phyloP scores from a whole-genome alignment of 2,888 invertebrate species.

The Limenitis camilla region DNA sequence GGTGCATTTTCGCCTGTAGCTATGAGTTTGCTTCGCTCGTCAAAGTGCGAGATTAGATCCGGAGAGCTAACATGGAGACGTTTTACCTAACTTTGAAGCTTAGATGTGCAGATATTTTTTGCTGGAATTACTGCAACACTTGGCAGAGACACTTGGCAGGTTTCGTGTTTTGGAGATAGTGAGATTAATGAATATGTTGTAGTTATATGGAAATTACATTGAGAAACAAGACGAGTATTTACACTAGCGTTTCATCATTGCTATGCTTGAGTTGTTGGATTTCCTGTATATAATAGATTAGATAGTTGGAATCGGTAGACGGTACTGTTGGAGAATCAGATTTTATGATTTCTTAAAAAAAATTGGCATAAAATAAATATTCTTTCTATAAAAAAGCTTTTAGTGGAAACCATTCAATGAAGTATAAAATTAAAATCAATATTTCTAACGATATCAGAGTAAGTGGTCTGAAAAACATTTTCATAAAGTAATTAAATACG shows the following conservation, averaged over 20 bases:
- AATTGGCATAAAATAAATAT: not conserved
- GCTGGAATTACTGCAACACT: conserved; percentile 18
- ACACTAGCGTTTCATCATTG: too few species aligned
- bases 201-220: too few species aligned
- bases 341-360: too few species aligned
- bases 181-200: not conserved
- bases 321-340: not conserved
- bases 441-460: conserved; percentile 8
- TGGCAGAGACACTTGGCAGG: conserved; percentile 11
- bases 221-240: too few species aligned
- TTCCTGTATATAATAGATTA: too few species aligned
- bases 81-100: conserved; percentile 19
- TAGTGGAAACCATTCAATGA: conserved; percentile 1
- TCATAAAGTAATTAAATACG: conserved; percentile 25
- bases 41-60: conserved; percentile 21
- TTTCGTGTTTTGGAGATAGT: conserved; percentile 4
- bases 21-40: conserved; percentile 16
- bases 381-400: not conserved
- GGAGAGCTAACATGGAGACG: conserved; percentile 14
- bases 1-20: not conserved
- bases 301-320: too few species aligned
- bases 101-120: conserved; percentile 22
- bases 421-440: conserved; percentile 12
- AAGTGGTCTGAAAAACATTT: conserved; percentile 13
- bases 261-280: too few species aligned